phyloP scores from a whole-genome alignment of 1,140 invertebrate species.

The Brachionus rubens region DNA sequence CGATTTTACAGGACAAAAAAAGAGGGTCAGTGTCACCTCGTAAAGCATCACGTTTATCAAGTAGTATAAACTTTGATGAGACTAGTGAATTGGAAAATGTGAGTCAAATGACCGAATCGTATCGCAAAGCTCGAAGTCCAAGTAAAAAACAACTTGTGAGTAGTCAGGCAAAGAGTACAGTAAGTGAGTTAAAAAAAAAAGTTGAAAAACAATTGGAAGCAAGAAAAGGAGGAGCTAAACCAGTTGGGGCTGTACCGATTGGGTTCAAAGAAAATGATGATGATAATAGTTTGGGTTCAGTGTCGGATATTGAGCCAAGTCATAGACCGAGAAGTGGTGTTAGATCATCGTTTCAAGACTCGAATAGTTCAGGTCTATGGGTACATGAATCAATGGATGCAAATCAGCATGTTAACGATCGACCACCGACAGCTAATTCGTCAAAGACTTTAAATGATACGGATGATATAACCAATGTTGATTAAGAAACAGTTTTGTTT shows the following conservation, averaged over 20 bases:
- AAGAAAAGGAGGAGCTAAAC: neutral
- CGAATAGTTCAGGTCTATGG: constrained; percentile 31
- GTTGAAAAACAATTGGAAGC: constrained; percentile 13
- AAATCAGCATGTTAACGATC: neutral
- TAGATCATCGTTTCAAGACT: constrained; percentile 25
- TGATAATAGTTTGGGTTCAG: constrained; percentile 22
- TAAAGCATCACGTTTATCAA: neutral
- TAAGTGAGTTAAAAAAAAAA: neutral
- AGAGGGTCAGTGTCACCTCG: neutral
- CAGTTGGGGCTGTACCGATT: neutral
- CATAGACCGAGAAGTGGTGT: constrained; percentile 11
- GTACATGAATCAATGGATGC: constrained; percentile 19
- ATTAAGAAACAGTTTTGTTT: constrained; percentile 23
- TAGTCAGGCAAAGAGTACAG: neutral
- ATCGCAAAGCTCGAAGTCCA: neutral
- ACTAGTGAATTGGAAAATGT: constrained; percentile 28
- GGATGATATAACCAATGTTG: constrained; percentile 43
- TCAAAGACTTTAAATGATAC: constrained; percentile 35
- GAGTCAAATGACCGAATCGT: constrained; percentile 14
- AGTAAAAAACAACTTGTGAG: constrained; percentile 12
- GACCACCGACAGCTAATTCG: constrained; percentile 37
- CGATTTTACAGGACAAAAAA: neutral
- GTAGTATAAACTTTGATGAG: constrained; percentile 10
- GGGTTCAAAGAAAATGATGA: constrained; percentile 4
- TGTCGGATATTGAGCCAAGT: constrained; percentile 2